A percentile compares a stretch with the other conserved stretches of the same genome.
Evolutionary conservation across 2,113 vertebrate genomes (phyloP).

Genomic region (Podocnemis expansa): DNA sequence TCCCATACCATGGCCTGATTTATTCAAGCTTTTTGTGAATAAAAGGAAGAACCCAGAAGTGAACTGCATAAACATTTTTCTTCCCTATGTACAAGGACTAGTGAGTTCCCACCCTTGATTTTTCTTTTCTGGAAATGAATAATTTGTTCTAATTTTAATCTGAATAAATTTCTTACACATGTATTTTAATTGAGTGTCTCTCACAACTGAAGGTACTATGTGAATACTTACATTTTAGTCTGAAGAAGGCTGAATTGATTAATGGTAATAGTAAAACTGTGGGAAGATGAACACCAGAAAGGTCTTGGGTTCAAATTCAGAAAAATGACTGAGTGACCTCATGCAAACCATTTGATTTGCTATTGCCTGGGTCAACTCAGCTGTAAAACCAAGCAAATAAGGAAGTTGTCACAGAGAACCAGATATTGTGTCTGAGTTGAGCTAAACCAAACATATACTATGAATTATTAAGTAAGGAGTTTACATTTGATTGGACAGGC

Average conservation of each 20-base stretch:
- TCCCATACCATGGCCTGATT: accelerated
- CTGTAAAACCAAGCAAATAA: neutral
- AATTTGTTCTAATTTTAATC: neutral
- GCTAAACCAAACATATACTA: neutral
- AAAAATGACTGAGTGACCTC: neutral
- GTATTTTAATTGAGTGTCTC: neutral
- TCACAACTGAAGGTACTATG: neutral
- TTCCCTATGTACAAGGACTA: neutral
- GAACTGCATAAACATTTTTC: neutral
- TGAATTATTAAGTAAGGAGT: neutral
- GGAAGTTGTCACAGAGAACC: accelerated
- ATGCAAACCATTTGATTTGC: accelerated
- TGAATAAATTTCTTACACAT: neutral
- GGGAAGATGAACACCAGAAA: neutral
- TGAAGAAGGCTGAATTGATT: neutral
- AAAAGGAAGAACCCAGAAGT: neutral
- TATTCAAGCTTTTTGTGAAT: neutral
- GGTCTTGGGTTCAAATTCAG: neutral
- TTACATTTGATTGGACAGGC: neutral
- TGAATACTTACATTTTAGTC: accelerated
- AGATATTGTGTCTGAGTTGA: neutral
- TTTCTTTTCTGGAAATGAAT: accelerated
- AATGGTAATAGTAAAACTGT: neutral
- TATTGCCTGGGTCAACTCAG: neutral
- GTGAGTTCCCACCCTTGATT: neutral